Evolutionary conservation across 1,140 invertebrate genomes (phyloP).

Genomic region (Dufourea novaeangliae): DNA sequence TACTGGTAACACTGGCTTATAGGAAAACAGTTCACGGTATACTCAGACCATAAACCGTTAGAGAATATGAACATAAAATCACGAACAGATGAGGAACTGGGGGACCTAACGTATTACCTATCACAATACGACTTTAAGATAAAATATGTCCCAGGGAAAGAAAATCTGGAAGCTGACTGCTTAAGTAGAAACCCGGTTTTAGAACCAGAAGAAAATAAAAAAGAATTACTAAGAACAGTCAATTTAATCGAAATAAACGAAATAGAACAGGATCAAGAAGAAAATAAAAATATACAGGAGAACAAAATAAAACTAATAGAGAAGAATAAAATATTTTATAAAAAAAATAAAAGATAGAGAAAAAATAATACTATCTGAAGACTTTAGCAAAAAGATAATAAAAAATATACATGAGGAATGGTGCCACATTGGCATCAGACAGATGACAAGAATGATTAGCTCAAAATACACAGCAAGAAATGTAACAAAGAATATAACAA

Average conservation of each 20-base stretch:
- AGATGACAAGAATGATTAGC: constrained; percentile 10
- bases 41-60: constrained; percentile 1
- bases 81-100: too few species aligned
- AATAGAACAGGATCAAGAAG: too few species aligned
- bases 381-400: background rate
- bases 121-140: background rate
- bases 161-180: background rate
- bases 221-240: constrained; percentile 27
- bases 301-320: background rate
- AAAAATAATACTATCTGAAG: constrained; percentile 24
- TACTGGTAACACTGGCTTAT: constrained; percentile 2
- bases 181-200: constrained; percentile 4
- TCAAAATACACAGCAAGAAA: constrained; percentile 20
- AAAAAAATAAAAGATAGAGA: constrained; percentile 11
- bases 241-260: too few species aligned
- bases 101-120: constrained; percentile 2
- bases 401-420: constrained; percentile 1
- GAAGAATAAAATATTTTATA: constrained; percentile 18
- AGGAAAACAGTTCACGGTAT: background rate
- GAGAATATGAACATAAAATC: background rate
- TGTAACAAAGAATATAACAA: too few species aligned
- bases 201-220: background rate
- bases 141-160: background rate
- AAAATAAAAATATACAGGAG: background rate
- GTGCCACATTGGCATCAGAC: constrained; percentile 19